A percentile compares a stretch with the other conserved stretches of the same genome.
phyloP scores from a whole-genome alignment of 2,888 invertebrate species.

The Syrphus vitripennis region DNA sequence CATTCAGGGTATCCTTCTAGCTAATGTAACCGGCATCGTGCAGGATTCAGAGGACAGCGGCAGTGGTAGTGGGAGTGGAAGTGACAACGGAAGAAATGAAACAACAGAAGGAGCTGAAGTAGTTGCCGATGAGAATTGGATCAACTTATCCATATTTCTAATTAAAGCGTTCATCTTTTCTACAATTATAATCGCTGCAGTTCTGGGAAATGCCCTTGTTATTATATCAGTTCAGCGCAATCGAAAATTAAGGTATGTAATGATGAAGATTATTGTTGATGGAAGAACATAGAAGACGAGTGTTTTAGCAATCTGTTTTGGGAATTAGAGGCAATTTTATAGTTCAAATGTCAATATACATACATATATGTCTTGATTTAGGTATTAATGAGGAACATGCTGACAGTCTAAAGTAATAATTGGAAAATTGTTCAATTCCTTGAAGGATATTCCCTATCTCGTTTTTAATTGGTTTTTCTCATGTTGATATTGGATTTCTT shows the following conservation, averaged over 20 bases:
- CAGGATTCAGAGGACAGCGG: constrained; percentile 54
- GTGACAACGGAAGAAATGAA: constrained; percentile 4
- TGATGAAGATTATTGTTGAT: too few relatives aligned
- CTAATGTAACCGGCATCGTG: constrained; percentile 60
- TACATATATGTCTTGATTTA: too few relatives aligned
- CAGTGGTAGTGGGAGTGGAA: constrained; percentile 35
- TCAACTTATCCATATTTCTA: constrained; percentile 84
- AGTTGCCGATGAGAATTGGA: constrained; percentile 80
- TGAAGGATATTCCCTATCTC: too few relatives aligned
- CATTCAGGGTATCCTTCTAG: constrained; percentile 52
- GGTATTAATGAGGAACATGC: too few relatives aligned
- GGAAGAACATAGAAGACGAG: too few relatives aligned
- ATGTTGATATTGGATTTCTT: too few relatives aligned
- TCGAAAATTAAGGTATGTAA: constrained; percentile 80
- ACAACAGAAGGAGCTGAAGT: constrained; percentile 3
- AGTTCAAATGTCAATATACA: background rate
- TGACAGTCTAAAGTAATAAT: background rate
- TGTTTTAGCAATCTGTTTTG: background rate
- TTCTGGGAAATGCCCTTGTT: constrained; percentile 95
- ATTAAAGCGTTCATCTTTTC: constrained; percentile 91
- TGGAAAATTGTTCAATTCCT: background rate
- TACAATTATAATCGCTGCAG: constrained; percentile 93
- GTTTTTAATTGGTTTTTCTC: too few relatives aligned
- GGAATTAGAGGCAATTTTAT: background rate
- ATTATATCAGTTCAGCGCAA: constrained; percentile 81